Conservation (phyloP, 23 tunicate species). For the Oikopleura vanhoeffeni region DNA sequence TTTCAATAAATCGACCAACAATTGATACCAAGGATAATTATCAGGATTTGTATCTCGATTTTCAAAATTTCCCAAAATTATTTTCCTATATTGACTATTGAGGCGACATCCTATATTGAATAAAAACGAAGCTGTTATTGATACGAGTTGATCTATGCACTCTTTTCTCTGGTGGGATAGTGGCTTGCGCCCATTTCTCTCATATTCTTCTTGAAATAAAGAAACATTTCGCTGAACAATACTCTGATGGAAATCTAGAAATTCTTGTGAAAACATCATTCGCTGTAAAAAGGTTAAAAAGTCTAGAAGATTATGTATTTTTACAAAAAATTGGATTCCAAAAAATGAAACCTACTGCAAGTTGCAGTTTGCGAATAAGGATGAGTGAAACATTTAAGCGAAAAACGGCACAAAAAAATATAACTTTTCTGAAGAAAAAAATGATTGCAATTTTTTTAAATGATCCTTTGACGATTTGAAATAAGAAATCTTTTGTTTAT, state of each 20-base stretch:
- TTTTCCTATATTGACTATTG: neutral
- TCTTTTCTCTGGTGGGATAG: neutral
- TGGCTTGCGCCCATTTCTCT: neutral
- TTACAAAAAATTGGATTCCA: too few relatives aligned
- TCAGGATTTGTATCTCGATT: neutral
- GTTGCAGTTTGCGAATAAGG: too few relatives aligned
- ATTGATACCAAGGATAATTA: neutral
- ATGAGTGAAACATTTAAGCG: too few relatives aligned
- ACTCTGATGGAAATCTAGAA: neutral
- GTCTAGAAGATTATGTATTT: too few relatives aligned
- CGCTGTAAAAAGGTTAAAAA: too few relatives aligned
- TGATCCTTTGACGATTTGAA: too few relatives aligned
- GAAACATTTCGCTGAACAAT: neutral
- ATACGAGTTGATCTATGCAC: neutral
- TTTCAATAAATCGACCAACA: neutral
- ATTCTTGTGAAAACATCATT: conserved; percentile 13
- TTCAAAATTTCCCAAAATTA: neutral
- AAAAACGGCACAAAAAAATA: too few relatives aligned
- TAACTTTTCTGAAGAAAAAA: too few relatives aligned
- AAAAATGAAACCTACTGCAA: too few relatives aligned
- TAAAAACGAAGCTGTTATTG: neutral
- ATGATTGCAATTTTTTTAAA: too few relatives aligned
- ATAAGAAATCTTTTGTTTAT: too few relatives aligned
- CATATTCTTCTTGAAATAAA: neutral
- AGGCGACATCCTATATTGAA: neutral